Evolutionary conservation across 53 echinoderm and acorn worm species (phyloP), one percentile per base, ranked within the genome.

Genomic region (Holothuria leucospilota): DNA sequence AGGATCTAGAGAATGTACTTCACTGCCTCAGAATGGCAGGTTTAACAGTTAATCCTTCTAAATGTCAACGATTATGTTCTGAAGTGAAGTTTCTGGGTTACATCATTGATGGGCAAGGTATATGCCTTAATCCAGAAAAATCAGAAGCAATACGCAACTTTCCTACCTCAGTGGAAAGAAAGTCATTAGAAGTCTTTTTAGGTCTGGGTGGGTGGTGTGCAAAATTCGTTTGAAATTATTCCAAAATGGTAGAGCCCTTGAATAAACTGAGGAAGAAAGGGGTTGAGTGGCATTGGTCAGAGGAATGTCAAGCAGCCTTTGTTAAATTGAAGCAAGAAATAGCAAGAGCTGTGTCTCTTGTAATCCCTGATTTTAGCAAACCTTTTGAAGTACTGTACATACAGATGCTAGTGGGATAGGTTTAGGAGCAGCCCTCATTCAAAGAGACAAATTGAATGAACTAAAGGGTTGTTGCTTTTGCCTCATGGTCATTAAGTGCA

Each of bases 141-240:
- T 81, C 23, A 24, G 81, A 59, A 60, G 81, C 81, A 62, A 29
- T 81, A 28, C 60, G 21, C 4, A 21, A 59, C 6, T 81, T 60
- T 60, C 81, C 62, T 9, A 9, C 20, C 28, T 62, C 62, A 7
- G 60, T 29, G 7, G 27, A 60, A 13, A 81, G 63, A 38, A 62
- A 81, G 38, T n/a, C 86, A 8, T 38, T 90, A 6, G 69, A 85
- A 21, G 12, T 69, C 18, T 90, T 90, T 20, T 42, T 90, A 2
- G 90, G 90, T 8, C 29, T 90, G 77, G 29, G 39, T 4, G 85
- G 68, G 26, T 85, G 90, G 90, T 90, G 74, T 66, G 46, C 75
- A 8, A 85, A 90, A 20, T 87, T 87, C 67, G 69, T 81, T 4
- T 0, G 30, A 4, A 51, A 68, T 26, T 85, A 49, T 62, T 41